phyloP scores from a whole-genome alignment of 2,888 invertebrate genomes.

The Pardosa pseudoannulata region DNA sequence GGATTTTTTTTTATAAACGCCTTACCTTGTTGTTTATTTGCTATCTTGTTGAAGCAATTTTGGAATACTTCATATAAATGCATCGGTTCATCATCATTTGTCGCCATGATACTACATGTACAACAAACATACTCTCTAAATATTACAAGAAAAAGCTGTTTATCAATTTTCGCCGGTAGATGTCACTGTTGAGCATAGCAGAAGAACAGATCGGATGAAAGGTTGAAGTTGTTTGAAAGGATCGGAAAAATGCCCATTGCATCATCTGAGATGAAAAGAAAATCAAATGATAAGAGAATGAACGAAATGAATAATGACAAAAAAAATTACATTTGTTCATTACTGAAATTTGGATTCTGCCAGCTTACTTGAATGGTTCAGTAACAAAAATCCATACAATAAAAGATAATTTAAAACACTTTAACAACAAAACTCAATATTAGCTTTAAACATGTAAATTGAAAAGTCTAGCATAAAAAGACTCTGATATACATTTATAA shows the following conservation, averaged over 20 bases:
- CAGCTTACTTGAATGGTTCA: no score
- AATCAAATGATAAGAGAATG: no score
- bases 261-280: neutral
- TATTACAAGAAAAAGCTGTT: slow-evolving; percentile 1
- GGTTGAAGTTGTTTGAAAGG: neutral
- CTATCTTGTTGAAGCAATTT: slow-evolving; percentile 98
- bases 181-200: slow-evolving; percentile 5
- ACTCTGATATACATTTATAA: no score
- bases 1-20: neutral
- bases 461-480: no score
- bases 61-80: slow-evolving; percentile 99
- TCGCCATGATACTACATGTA: slow-evolving; percentile 73
- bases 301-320: no score
- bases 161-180: slow-evolving; percentile 1
- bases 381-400: no score
- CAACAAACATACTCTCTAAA: slow-evolving; percentile 72
- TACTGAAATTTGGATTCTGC: no score
- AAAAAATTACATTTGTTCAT: no score
- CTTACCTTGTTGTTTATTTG: slow-evolving; percentile 77
- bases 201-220: neutral
- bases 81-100: slow-evolving; percentile 98
- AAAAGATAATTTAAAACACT: no score
- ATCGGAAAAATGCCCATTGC: neutral
- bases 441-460: no score
- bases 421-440: no score